Evolutionary conservation across 92 coral and sea anemone genomes (phyloP).

Genomic region (Meandrina meandrites): DNA sequence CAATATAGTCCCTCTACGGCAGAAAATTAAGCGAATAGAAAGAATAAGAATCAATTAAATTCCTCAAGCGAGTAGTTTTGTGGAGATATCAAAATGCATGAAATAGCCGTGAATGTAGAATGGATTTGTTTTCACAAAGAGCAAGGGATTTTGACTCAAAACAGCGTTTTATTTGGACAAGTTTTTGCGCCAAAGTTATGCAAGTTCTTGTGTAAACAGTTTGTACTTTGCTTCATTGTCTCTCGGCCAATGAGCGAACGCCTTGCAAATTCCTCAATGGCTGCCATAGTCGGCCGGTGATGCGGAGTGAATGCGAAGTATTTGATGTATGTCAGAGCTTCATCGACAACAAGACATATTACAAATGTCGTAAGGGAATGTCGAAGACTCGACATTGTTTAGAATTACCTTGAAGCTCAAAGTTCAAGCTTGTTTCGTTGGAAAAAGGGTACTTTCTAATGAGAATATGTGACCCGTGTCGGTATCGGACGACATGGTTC

Average conservation of each 20-base stretch:
- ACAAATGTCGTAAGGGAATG: conserved; percentile 27
- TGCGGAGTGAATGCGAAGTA: conserved; percentile 41
- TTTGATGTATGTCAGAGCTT: conserved; percentile 39
- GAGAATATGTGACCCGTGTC: conserved; percentile 38
- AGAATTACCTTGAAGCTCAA: conserved; percentile 14
- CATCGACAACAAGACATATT: conserved; percentile 12
- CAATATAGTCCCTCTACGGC: background rate
- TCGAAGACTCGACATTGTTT: conserved; percentile 10
- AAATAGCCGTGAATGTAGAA: background rate
- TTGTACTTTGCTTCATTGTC: conserved; percentile 10
- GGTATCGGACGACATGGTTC: conserved; percentile 32
- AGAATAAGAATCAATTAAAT: no score
- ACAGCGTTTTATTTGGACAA: background rate
- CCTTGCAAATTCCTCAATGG: conserved; percentile 49
- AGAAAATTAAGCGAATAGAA: background rate
- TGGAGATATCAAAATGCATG: background rate
- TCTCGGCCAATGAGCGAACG: conserved; percentile 31
- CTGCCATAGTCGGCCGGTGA: conserved; percentile 29
- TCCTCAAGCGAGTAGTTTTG: no score
- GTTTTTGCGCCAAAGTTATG: conserved; percentile 27
- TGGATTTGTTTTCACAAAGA: background rate
- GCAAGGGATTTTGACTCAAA: background rate
- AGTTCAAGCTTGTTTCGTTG: background rate
- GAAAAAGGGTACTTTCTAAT: background rate
- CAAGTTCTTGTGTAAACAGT: conserved; percentile 28